These are phyloP conservation scores for Stictocephala bisonia DNA, from an alignment of 2,888 invertebrate species.

Conservation along the genomic window DNA sequence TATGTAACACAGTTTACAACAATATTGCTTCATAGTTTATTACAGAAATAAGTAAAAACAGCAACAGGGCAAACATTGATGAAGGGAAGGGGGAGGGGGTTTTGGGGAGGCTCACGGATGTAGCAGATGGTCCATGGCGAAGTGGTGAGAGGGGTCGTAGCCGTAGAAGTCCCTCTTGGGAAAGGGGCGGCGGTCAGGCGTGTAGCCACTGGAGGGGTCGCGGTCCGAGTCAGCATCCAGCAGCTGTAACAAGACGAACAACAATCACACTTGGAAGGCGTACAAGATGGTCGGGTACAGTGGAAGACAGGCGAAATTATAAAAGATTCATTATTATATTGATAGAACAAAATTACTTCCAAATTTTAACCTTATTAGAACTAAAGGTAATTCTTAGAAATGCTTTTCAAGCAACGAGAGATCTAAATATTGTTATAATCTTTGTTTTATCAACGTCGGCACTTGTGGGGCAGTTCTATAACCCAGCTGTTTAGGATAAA, in stretches of 20 bases:
- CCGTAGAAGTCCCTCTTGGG: slow-evolving; percentile 43
- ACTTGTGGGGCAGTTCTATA: too few species aligned
- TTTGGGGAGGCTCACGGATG: slow-evolving; percentile 12
- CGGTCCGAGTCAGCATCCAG: slow-evolving; percentile 53
- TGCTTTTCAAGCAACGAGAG: too few species aligned
- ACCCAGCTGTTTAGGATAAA: too few species aligned
- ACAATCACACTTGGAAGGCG: too few species aligned
- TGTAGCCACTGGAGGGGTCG: slow-evolving; percentile 32
- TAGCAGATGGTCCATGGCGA: slow-evolving; percentile 43
- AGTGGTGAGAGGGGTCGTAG: slow-evolving; percentile 41
- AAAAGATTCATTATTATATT: too few species aligned
- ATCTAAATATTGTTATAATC: too few species aligned
- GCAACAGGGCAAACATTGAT: slow-evolving; percentile 6
- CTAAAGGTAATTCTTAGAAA: too few species aligned
- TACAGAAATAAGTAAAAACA: slow-evolving; percentile 37
- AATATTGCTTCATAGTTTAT: slow-evolving; percentile 39
- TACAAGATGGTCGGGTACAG: too few species aligned
- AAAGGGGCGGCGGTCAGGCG: slow-evolving; percentile 34
- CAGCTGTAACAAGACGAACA: slow-evolving; percentile 48
- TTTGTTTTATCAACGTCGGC: too few species aligned
- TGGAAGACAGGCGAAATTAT: too few species aligned
- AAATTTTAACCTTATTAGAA: too few species aligned
- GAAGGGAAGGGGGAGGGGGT: neutral
- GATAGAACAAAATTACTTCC: too few species aligned
- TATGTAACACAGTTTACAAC: slow-evolving; percentile 35